Evolutionary conservation across 2,888 invertebrate genomes (phyloP), one percentile per base, ranked within the genome.

Genomic region (Temnothorax rugatulus): DNA sequence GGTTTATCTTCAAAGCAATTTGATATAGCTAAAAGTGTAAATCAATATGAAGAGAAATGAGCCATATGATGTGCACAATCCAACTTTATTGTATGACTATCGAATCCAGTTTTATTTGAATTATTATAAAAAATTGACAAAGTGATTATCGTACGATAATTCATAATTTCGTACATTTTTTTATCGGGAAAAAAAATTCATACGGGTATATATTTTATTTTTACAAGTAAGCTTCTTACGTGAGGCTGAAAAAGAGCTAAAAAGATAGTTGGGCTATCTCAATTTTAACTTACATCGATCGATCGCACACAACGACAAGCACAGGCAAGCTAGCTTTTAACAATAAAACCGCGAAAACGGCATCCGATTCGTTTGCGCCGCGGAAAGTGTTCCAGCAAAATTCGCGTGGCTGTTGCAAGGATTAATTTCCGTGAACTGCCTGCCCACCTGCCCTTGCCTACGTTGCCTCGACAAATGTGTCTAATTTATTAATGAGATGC

Each of bases 401-500:
- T 52, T 57, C 13, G n/a, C 41, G 81, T 66, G 64, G 85, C 71
- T 77, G 83, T 88, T 81, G 84, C 87, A 84, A 86, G 73, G 74
- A 54, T 85, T 82, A 71, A 82, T 83, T 84, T 83, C 61, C 75
- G 71, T 64, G 57, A 85, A 84, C 86, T 90, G 90, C 89, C 92
- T 89, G 90, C 86, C 90, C 87, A 87, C 88, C 89, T 92, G 89
- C 85, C 89, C 89, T 87, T 89, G 88, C 90, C 91, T 91, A 88
- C 89, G 86, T 90, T 92, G 91, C 92, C 92, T 92, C 89, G 88
- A 92, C 82, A 87, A 89, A 91, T 89, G 84, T 90, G 90, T 92
- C 90, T 92, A 88, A 91, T 91, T 92, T 91, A 92, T 91, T 91
- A 79, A 87, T 83, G 82, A 66, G 11, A 84, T 83, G 75, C 87